Base-by-base conservation (phyloP, 2,888 invertebrate species). In the Macrosiphum euphorbiae region DNA sequence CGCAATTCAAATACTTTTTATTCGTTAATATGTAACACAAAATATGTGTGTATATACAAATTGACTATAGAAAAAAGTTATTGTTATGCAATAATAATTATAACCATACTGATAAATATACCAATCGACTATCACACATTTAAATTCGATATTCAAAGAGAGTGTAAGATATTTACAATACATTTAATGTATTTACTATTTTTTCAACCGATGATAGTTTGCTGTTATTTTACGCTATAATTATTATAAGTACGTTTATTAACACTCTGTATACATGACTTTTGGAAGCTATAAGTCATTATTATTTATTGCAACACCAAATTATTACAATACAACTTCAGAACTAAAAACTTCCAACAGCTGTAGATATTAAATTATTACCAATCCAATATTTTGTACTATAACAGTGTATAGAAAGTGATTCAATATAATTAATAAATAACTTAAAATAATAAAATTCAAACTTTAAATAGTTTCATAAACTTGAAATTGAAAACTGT, bases 301-400 rank as follows among this genome's bases (percentile, higher is more conserved):
- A 78, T 78, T 78, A 20, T 78, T 67, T 78, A 78, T 78, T 78
- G 35, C 35, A 0, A 35, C 35, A 8, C n/a, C 7, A 78, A 78
- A 78, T 78, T 35, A 78, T 78, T 35, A 35, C 8, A 20, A 35
- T 35, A 78, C 20, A 78, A 35, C 20, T 78, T 24, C 78, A 41
- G 20, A 78, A 78, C 78, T 78, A 78, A 78, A 78, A 78, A 78
- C 78, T 78, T 78, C 20, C 78, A 20, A 78, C 78, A 78, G 78
- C 78, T 78, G 78, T 78, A n/a, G 78, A 78, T 78, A 20, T 35
- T 78, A 78, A 78, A 78, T 78, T 78, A 78, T 78, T 35, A 35
- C 11, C 35, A 78, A 20, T 35, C 35, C 78, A 8, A 78, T 78
- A 78, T 78, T 20, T 35, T 20, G 8, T 41, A 24, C 78, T 20